These are phyloP conservation scores for Crypturellus tataupa DNA, from an alignment of 2,797 vertebrate genomes.

Conservation along the genomic window DNA sequence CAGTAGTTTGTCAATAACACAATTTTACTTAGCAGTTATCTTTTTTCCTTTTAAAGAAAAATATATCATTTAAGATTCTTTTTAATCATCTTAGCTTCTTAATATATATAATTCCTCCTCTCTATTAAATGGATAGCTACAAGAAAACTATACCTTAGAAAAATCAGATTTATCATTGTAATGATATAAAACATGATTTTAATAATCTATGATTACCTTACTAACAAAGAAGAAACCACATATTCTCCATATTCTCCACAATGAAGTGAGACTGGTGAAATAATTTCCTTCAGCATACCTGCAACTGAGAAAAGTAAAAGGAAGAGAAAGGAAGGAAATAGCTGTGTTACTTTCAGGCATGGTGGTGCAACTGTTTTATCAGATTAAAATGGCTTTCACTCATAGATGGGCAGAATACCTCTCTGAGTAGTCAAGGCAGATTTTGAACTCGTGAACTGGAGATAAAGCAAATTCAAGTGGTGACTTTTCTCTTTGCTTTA, in stretches of 20 bases:
- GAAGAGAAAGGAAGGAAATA: background rate
- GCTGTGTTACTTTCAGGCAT: background rate
- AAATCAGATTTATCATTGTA: background rate
- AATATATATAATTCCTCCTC: background rate
- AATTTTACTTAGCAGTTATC: background rate
- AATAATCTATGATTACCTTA: background rate
- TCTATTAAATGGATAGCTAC: background rate
- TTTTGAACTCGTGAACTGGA: background rate
- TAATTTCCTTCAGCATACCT: background rate
- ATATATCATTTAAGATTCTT: background rate
- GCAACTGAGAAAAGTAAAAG: background rate
- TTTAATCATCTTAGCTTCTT: background rate
- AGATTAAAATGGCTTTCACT: background rate
- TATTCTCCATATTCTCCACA: background rate
- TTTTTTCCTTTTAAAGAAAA: background rate
- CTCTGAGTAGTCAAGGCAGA: background rate
- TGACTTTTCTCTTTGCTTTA: background rate
- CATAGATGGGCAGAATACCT: background rate
- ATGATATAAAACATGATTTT: background rate
- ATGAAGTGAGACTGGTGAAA: background rate
- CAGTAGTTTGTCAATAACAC: background rate
- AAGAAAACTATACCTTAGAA: background rate
- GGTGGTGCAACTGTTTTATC: background rate
- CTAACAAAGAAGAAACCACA: background rate
- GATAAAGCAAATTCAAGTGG: background rate